Conservation (phyloP, 1,140 invertebrate genomes). For the Pantala flavescens region DNA sequence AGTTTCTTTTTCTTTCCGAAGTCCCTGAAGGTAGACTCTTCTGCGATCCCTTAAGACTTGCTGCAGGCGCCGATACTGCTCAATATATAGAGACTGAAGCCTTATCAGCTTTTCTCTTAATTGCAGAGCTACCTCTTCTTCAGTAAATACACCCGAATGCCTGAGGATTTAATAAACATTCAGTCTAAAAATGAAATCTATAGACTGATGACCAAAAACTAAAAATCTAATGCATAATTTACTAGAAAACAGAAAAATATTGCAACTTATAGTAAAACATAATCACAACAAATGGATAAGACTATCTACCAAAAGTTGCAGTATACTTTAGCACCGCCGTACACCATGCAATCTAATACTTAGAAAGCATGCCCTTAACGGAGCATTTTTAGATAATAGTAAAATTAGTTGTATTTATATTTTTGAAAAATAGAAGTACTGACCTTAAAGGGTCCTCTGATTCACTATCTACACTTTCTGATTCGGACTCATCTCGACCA, state of each 20-base stretch:
- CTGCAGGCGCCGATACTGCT: constrained; percentile 66
- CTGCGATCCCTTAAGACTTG: constrained; percentile 60
- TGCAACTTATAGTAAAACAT: too few relatives aligned
- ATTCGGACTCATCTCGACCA: constrained; percentile 48
- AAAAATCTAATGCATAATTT: too few relatives aligned
- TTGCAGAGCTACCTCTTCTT: constrained; percentile 71
- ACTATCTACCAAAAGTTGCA: too few relatives aligned
- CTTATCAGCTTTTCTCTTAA: constrained; percentile 63
- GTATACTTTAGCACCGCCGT: too few relatives aligned
- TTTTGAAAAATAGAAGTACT: background rate
- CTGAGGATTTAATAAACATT: constrained; percentile 43
- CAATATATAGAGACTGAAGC: constrained; percentile 71
- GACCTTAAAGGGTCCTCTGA: constrained; percentile 69
- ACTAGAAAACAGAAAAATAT: too few relatives aligned
- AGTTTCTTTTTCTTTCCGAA: constrained; percentile 68
- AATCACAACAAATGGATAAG: too few relatives aligned
- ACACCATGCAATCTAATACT: too few relatives aligned
- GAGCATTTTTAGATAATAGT: too few relatives aligned
- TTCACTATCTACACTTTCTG: constrained; percentile 67
- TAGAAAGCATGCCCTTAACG: too few relatives aligned
- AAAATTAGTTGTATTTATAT: too few relatives aligned
- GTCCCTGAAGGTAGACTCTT: constrained; percentile 56
- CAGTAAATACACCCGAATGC: constrained; percentile 76
- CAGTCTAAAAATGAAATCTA: background rate
- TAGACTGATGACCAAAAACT: too few relatives aligned